Evolutionary conservation across 2,797 vertebrate species (phyloP), one percentile per base, ranked within the genome.

Genomic region (Amniataba percoides): DNA sequence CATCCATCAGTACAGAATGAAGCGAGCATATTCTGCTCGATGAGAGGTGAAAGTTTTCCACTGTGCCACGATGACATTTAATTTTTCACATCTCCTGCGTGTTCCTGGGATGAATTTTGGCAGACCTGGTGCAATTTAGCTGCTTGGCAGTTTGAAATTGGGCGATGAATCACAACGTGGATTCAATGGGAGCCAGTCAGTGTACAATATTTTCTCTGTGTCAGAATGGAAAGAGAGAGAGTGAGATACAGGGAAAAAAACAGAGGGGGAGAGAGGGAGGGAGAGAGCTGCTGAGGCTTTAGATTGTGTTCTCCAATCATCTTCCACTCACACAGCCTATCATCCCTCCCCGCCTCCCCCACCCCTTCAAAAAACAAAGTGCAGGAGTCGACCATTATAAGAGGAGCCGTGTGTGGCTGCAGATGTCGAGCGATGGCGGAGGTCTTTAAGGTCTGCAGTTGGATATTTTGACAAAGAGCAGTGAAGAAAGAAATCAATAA

Each of bases 41-140:
- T 97, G 97, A 97, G 97, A 99, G 97, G 97, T 98, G 97, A 99
- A 99, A 97, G 97, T 99, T 98, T 98, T 98, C 97, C 97, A 97
- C 97, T 98, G 97, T 98, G 97, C 97, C 96, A 95, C 96, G 95
- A 97, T 99, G 97, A 99, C 97, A 99, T 98, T 97, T 98, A 97
- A 98, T 98, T 98, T 98, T 98, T 99, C 97, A 99, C 97, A 97
- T 98, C 97, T 98, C 97, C 97, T 96, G 91, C 96, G 95, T 96
- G 96, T 97, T 98, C 96, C 96, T 97, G 96, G 97, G 97, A 98
- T 98, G 97, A 97, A 98, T 98, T 99, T 98, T 98, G 97, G 97
- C 97, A 99, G 97, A 97, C 97, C 97, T 97, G 97, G 97, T 97
- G 97, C 97, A 98, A 99, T 99, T 99, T 98, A 98, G 96, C 97